A percentile compares a stretch with the other conserved stretches of the same genome.
phyloP scores from a whole-genome alignment of 2,797 vertebrate genomes.

The Champsocephalus gunnari region DNA sequence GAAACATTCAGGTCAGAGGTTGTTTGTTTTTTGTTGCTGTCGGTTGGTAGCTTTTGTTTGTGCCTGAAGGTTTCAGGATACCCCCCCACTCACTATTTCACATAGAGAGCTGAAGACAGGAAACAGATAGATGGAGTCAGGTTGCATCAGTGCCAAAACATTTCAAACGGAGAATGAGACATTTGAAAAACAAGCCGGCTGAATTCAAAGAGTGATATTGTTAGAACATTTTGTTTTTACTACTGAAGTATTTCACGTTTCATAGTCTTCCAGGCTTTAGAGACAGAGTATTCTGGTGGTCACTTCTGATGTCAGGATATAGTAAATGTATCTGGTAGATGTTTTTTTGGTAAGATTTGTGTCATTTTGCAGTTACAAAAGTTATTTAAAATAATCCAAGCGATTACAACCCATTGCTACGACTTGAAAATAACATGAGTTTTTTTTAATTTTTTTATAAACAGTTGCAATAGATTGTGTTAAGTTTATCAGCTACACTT shows the following conservation, averaged over 20 bases:
- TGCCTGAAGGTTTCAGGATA: slow-evolving; percentile 6
- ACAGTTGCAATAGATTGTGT: slow-evolving; percentile 23
- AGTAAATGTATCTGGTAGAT: too few relatives aligned
- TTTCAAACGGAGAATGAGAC: background rate
- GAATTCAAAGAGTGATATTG: background rate
- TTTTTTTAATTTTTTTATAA: slow-evolving; percentile 8
- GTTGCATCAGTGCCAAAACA: background rate
- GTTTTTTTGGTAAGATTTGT: too few relatives aligned
- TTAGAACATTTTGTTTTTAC: background rate
- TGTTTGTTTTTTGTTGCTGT: background rate
- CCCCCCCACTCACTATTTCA: slow-evolving; percentile 28
- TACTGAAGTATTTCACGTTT: background rate
- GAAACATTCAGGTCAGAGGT: slow-evolving; percentile 19
- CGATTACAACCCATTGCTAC: background rate
- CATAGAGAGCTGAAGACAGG: slow-evolving; percentile 8
- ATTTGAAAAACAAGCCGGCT: background rate
- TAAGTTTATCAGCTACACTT: slow-evolving; percentile 2
- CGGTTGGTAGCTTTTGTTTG: background rate
- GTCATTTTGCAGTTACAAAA: background rate
- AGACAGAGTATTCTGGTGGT: too few relatives aligned
- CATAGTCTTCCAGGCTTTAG: background rate
- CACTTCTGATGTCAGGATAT: too few relatives aligned
- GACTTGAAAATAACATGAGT: background rate
- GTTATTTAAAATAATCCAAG: background rate
- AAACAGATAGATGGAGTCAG: background rate